A percentile compares a stretch with the other conserved stretches of the same genome.
These are phyloP conservation scores for Muscicapa comitata DNA, from an alignment of 2,797 vertebrate genomes.

Conservation along the genomic window DNA sequence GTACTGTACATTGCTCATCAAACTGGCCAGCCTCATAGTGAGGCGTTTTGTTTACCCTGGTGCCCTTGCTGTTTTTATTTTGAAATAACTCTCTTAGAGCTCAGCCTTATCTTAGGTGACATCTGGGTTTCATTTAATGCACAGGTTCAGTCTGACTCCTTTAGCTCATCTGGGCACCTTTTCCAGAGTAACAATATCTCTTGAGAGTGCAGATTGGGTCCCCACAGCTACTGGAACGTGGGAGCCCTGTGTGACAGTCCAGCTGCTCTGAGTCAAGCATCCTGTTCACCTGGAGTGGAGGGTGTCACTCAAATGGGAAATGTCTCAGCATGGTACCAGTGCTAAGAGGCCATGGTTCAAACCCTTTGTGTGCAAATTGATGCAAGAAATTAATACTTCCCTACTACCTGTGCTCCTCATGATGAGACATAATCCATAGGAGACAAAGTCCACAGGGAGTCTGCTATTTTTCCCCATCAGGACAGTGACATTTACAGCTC, in stretches of 20 bases:
- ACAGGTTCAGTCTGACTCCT: background rate
- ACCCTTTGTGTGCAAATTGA: background rate
- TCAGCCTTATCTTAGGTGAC: background rate
- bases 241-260: background rate
- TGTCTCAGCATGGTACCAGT: background rate
- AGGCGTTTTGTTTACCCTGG: background rate
- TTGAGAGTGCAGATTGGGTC: accelerated
- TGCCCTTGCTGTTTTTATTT: background rate
- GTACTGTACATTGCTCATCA: background rate
- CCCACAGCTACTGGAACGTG: background rate
- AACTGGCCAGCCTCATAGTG: accelerated
- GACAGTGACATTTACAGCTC: background rate
- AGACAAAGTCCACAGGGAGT: background rate
- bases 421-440: background rate
- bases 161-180: background rate
- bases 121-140: background rate
- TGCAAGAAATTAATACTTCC: background rate
- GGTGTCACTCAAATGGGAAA: background rate
- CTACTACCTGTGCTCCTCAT: background rate
- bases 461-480: background rate
- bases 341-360: background rate
- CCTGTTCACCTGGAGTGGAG: background rate
- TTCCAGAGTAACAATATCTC: background rate
- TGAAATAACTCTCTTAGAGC: background rate
- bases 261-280: background rate